Percentiles rank a stretch among this genome's conserved stretches.
Evolutionary conservation across 2,888 invertebrate genomes (phyloP).

Genomic region (Cephonodes hylas): DNA sequence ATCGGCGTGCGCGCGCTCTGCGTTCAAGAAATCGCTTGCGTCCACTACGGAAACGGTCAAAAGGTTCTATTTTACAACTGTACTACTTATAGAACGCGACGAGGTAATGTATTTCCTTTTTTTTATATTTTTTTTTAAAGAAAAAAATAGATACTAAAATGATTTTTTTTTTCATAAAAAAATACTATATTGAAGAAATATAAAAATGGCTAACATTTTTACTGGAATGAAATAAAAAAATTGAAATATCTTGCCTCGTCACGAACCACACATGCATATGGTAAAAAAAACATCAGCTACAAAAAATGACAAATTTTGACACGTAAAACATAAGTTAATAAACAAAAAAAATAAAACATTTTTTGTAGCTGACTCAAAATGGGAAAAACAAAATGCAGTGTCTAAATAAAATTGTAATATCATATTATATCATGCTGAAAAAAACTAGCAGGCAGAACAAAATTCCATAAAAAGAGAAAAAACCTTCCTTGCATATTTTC

Average conservation of each 20-base stretch:
- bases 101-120: background rate
- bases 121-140: background rate
- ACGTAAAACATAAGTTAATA: no score
- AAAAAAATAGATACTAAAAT: no score
- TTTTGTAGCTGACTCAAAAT: background rate
- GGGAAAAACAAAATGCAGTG: background rate
- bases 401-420: background rate
- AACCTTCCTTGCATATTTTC: background rate
- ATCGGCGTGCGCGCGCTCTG: slow-evolving; percentile 68
- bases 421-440: background rate
- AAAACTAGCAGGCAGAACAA: background rate
- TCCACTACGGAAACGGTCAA: slow-evolving; percentile 46
- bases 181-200: no score
- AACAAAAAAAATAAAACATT: no score
- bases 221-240: background rate
- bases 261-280: background rate
- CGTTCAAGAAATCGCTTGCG: slow-evolving; percentile 70
- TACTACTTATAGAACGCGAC: background rate
- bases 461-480: background rate
- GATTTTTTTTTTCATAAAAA: no score
- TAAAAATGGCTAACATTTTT: background rate
- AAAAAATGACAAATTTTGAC: no score
- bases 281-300: background rate
- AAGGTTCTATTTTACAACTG: slow-evolving; percentile 18
- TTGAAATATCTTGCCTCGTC: background rate